Evolutionary conservation across 2,888 invertebrate genomes (phyloP).

Genomic region (Myathropa florea): DNA sequence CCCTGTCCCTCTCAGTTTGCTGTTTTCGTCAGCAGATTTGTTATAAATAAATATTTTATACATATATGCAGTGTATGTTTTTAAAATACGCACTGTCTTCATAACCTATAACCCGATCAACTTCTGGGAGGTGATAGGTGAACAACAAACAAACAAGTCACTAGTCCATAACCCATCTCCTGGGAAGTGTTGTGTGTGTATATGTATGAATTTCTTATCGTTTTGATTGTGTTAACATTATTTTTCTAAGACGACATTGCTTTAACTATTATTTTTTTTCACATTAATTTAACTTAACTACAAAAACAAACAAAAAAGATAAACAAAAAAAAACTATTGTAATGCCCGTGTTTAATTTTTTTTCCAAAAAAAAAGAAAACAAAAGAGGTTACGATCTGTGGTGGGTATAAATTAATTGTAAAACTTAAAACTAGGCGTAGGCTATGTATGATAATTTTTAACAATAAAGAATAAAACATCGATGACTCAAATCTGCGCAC

Average conservation of each 20-base stretch:
- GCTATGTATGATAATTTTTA: slow-evolving; percentile 25
- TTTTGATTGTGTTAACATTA: not conserved
- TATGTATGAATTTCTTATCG: not conserved
- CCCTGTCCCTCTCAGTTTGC: slow-evolving; percentile 13
- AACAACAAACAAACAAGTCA: not conserved
- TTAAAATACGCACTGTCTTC: slow-evolving; percentile 19
- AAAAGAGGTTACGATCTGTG: slow-evolving; percentile 24
- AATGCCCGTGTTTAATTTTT: slow-evolving; percentile 4
- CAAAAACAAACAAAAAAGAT: slow-evolving; percentile 10
- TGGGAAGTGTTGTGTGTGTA: not conserved
- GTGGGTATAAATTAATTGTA: slow-evolving; percentile 38
- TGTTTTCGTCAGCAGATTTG: slow-evolving; percentile 28
- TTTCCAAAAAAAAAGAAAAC: not conserved
- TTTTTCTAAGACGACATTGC: slow-evolving; percentile 1
- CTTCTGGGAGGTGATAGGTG: slow-evolving; percentile 5
- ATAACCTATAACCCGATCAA: slow-evolving; percentile 26
- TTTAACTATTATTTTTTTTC: slow-evolving; percentile 10
- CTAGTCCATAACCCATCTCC: not conserved
- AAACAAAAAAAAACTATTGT: slow-evolving; percentile 1
- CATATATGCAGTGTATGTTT: slow-evolving; percentile 26
- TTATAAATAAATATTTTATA: slow-evolving; percentile 30
- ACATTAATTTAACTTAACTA: slow-evolving; percentile 7
- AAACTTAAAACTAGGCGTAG: slow-evolving; percentile 26
- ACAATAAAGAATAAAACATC: not conserved
- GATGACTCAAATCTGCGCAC: not conserved